phyloP scores from a whole-genome alignment of 2,888 invertebrate genomes.

The Catotricha subobsoleta region DNA sequence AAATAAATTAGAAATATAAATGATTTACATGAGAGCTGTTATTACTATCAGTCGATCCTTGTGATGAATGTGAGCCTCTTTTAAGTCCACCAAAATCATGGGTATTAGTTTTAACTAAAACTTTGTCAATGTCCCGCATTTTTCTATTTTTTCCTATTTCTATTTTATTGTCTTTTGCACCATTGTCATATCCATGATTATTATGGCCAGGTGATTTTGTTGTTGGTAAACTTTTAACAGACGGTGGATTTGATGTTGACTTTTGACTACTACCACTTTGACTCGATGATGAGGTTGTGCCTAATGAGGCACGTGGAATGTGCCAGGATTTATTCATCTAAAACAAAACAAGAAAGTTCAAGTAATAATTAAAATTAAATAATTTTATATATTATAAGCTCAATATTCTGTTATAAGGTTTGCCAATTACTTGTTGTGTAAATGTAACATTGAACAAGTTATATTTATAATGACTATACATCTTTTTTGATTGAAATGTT shows the following conservation, averaged over 20 bases:
- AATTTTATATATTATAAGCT: too few relatives aligned
- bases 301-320: conserved; percentile 65
- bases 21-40: conserved; percentile 60
- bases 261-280: conserved; percentile 22
- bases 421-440: too few relatives aligned
- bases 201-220: neutral
- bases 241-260: conserved; percentile 19
- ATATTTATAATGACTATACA: too few relatives aligned
- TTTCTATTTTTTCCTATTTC: neutral
- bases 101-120: neutral
- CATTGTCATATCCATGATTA: neutral
- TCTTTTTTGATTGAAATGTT: too few relatives aligned
- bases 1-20: conserved; percentile 8
- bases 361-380: too few relatives aligned
- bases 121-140: conserved; percentile 3
- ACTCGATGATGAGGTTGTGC: conserved; percentile 20
- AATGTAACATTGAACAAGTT: too few relatives aligned
- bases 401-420: too few relatives aligned
- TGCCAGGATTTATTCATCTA: conserved; percentile 47
- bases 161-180: neutral
- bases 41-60: conserved; percentile 53
- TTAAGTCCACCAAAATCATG: conserved; percentile 15
- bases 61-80: conserved; percentile 41
- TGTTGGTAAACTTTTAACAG: conserved; percentile 8
- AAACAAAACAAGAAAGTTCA: too few relatives aligned